Evolutionary conservation across 2,888 invertebrate species (phyloP), one percentile per base, ranked within the genome.

Genomic region (Thereva nobilitata): DNA sequence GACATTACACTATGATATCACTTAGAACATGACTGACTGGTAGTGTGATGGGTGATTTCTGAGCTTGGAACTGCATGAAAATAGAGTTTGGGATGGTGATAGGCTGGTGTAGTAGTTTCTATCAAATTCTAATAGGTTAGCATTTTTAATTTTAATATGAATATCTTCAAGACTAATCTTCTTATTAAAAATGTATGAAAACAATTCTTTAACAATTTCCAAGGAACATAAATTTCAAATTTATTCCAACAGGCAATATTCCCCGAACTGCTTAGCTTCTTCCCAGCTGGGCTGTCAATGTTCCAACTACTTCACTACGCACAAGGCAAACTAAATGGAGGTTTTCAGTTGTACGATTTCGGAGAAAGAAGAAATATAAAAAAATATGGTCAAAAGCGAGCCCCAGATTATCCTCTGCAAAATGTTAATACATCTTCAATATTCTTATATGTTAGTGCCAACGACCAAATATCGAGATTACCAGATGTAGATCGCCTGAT

Each of bases 241-340:
- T 8, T 42, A 42, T 9, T 42, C 8, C 76, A 77, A 5, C 76
- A 88, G 75, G 81, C 82, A 0, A 76, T 87, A 70, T 72, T 87
- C 61, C 85, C 86, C 0, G 81, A 86, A 0, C 84, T 88, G 68
- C 74, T 85, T 5, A 83, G 83, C 0, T 86, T 87, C 68, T 77
- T 81, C 53, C 87, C 88, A 1, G 83, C 84, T 6, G 85, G 85
- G 1, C 77, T 83, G 0, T 82, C 84, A 3, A 78, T 78, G 4
- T 78, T 79, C 71, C 84, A 84, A 71, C 71, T 85, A 1, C 71
- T 81, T 9, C 85, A 86, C 73, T 86, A 79, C 73, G 80, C 77
- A 5, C 85, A 86, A 75, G 76, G 74, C 7, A 69, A 77, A 6
- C 71, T 71, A 23, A 72, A 73, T 34, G 70, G 66, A 50, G 9